Conservation (phyloP, 1,140 invertebrate species). For the Drosophila neocordata region DNA sequence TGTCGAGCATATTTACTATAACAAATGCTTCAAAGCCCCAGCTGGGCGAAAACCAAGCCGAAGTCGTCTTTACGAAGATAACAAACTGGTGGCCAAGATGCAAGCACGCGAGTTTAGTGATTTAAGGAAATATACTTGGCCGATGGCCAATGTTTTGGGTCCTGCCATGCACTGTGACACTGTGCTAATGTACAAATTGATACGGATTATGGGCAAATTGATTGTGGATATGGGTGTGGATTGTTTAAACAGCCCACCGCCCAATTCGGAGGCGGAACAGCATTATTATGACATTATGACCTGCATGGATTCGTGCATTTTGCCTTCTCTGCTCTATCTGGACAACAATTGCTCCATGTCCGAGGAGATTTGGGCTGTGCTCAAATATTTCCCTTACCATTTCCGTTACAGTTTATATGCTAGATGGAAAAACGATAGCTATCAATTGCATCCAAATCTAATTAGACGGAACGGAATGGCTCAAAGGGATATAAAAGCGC, state of each 20-base stretch:
- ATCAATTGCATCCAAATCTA: conserved; percentile 91
- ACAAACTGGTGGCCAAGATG: conserved; percentile 62
- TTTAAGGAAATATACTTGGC: conserved; percentile 90
- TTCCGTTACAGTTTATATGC: conserved; percentile 95
- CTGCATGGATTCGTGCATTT: conserved; percentile 92
- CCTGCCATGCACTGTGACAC: conserved; percentile 94
- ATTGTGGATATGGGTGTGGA: conserved; percentile 75
- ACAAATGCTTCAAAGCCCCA: conserved; percentile 84
- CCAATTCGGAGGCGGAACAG: conserved; percentile 64
- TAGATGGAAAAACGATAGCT: conserved; percentile 96
- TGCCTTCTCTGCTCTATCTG: conserved; percentile 95
- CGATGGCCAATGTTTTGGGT: conserved; percentile 94
- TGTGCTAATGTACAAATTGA: conserved; percentile 93
- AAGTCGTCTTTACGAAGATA: conserved; percentile 62
- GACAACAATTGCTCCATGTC: conserved; percentile 97
- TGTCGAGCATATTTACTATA: conserved; percentile 94
- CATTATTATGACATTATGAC: conserved; percentile 89
- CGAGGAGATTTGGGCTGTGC: conserved; percentile 96
- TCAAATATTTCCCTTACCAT: conserved; percentile 97
- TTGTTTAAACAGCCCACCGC: conserved; percentile 64
- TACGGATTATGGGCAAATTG: conserved; percentile 84
- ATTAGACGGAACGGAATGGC: conserved; percentile 92
- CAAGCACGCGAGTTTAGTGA: conserved; percentile 87
- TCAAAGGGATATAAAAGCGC: conserved; percentile 96
- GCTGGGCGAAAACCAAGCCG: conserved; percentile 51